Base-by-base conservation (phyloP, 2,797 vertebrate species). In the Rhinogobio ventralis region DNA sequence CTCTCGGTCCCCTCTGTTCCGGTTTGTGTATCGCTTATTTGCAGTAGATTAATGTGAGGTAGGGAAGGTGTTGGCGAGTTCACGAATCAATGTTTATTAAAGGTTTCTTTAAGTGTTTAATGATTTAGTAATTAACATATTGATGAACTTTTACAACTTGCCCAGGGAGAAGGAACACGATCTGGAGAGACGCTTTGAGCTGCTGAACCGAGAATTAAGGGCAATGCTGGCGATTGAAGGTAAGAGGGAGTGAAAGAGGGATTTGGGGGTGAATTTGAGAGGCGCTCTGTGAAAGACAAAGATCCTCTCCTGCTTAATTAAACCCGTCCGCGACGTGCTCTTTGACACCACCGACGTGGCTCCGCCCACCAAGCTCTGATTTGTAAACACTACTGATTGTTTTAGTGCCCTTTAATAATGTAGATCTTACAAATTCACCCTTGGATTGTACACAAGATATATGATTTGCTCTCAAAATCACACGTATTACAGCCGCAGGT, bases 101-200 rank as follows among this genome's bases (percentile, higher is more conserved):
- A 96, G 97, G 95, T 96, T 97, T 96, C 96, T 97, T 96, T 96
- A 97, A 98, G 97, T 95, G 96, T 96, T 97, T 99, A 99, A 99
- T 99, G 98, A 99, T 99, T 99, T 97, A 96, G 96, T 97, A 95
- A 99, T 99, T 99, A 99, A 96, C 97, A 98, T 99, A 99, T 99
- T 98, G 98, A 99, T 98, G 97, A 97, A 97, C 96, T 98, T 97
- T 97, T 95, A 90, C 93, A 94, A 96, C 96, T 96, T 96, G 96
- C 94, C 90, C 96, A 99, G 98, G 97, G 98, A 99, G 96, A 99
- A 99, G 92, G 98, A 99, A 93, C 98, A 99, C 81, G 98, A 99
- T 96, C 96, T 99, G 93, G 98, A 99, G 96, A 96, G 98, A 91
- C 95, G 98, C 92, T 99, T 98, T 86, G 97, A 99, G 93, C 96